phyloP scores from a whole-genome alignment of 2,888 invertebrate species.

The Hypolimnas misippus region DNA sequence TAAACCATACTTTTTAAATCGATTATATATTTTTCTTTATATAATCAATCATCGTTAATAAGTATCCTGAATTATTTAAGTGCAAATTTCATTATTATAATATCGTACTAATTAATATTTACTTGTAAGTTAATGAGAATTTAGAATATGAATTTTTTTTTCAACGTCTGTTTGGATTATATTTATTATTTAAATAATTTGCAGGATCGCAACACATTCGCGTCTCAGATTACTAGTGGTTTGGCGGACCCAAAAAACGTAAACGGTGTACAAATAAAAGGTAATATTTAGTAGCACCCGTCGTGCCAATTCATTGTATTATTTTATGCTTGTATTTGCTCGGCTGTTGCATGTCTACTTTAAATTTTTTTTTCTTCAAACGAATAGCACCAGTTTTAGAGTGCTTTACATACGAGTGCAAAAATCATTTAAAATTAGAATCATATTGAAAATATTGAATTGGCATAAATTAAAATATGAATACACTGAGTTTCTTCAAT shows the following conservation, averaged over 20 bases:
- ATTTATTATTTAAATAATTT: conserved; percentile 26
- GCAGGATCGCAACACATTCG: conserved; percentile 88
- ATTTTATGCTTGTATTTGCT: conserved; percentile 1
- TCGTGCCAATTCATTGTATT: conserved; percentile 41
- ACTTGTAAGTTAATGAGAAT: too few species aligned
- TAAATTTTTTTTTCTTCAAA: background rate
- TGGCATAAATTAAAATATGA: too few species aligned
- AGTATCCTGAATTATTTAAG: too few species aligned
- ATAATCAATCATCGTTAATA: too few species aligned
- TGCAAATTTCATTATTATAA: too few species aligned
- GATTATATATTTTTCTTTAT: too few species aligned
- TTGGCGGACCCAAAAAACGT: conserved; percentile 81
- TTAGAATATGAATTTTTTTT: too few species aligned
- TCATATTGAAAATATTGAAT: too few species aligned
- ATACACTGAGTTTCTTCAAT: too few species aligned
- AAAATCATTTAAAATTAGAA: background rate
- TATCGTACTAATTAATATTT: too few species aligned
- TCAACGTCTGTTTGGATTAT: background rate
- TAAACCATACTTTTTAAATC: too few species aligned
- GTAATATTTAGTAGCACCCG: conserved; percentile 52
- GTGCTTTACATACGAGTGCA: background rate
- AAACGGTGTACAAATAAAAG: conserved; percentile 57
- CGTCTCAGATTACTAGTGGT: conserved; percentile 89
- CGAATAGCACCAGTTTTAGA: background rate
- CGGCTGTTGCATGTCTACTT: conserved; percentile 6